Conservation (phyloP, 2,113 vertebrate species). For the Charadrius vociferus region DNA sequence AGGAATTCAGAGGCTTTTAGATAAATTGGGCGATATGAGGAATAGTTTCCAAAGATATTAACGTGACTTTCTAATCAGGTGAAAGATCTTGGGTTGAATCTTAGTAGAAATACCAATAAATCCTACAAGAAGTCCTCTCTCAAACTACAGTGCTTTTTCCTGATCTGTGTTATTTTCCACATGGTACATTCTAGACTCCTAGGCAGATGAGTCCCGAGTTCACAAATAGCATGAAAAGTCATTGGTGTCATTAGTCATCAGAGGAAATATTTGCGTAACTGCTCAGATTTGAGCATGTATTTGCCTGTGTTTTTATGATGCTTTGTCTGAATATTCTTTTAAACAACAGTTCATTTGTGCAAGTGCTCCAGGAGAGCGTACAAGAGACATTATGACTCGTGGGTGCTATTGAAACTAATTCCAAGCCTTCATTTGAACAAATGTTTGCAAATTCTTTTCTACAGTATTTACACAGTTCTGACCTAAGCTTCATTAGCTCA, state of each 20-base stretch:
- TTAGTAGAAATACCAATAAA: background rate
- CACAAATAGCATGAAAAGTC: background rate
- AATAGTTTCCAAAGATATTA: background rate
- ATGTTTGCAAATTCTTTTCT: constrained; percentile 42
- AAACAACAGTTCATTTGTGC: background rate
- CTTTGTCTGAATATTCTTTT: constrained; percentile 2
- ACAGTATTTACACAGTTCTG: background rate
- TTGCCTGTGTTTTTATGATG: background rate
- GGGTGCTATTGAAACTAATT: background rate
- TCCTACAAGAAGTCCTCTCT: background rate
- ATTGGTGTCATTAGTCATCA: background rate
- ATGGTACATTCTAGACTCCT: background rate
- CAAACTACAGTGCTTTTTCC: background rate
- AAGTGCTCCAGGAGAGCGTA: background rate
- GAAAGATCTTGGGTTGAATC: background rate
- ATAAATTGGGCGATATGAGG: background rate
- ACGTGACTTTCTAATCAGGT: background rate
- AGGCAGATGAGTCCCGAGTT: background rate
- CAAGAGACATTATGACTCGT: background rate
- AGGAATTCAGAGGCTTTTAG: background rate
- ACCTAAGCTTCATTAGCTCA: constrained; percentile 34
- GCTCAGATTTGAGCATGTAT: constrained; percentile 3
- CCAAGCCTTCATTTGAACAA: constrained; percentile 7
- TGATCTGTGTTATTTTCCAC: background rate
- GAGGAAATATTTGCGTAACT: constrained; percentile 20